These are phyloP conservation scores for Tuta absoluta DNA, from an alignment of 2,888 invertebrate species.

Conservation along the genomic window DNA sequence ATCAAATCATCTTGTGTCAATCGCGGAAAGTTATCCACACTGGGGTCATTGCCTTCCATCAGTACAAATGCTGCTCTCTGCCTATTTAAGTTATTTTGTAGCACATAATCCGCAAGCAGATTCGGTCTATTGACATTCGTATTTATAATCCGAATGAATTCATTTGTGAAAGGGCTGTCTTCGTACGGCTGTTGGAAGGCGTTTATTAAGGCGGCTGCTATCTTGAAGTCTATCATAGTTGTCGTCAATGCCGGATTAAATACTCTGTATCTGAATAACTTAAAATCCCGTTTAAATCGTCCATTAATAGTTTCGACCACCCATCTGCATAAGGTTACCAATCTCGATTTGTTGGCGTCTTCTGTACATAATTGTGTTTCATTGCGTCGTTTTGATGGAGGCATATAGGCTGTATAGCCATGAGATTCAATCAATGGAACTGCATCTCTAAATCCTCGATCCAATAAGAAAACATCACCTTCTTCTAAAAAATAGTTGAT, in stretches of 20 bases:
- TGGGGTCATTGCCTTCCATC: too few species aligned
- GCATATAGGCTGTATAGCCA: constrained; percentile 30
- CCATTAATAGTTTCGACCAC: constrained; percentile 20
- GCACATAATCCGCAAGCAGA: too few species aligned
- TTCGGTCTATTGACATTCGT: too few species aligned
- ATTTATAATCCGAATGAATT: too few species aligned
- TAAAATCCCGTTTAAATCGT: constrained; percentile 16
- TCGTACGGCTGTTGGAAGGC: not conserved
- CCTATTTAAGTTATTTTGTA: too few species aligned
- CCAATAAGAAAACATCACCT: constrained; percentile 28
- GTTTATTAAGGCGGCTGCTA: constrained; percentile 10
- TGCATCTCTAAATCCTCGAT: constrained; percentile 30
- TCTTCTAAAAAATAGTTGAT: not conserved
- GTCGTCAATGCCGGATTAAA: constrained; percentile 13
- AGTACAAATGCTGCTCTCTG: too few species aligned
- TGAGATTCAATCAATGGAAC: constrained; percentile 21
- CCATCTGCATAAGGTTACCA: constrained; percentile 7
- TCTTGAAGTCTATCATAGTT: constrained; percentile 14
- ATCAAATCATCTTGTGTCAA: too few species aligned
- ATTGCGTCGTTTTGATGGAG: constrained; percentile 24
- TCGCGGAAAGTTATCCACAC: too few species aligned
- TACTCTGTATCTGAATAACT: constrained; percentile 11
- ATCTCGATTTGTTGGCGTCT: constrained; percentile 19
- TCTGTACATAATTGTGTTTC: constrained; percentile 21
- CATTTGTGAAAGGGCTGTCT: too few species aligned